Conservation (phyloP, 2,888 invertebrate genomes). For the Microctonus brassicae region DNA sequence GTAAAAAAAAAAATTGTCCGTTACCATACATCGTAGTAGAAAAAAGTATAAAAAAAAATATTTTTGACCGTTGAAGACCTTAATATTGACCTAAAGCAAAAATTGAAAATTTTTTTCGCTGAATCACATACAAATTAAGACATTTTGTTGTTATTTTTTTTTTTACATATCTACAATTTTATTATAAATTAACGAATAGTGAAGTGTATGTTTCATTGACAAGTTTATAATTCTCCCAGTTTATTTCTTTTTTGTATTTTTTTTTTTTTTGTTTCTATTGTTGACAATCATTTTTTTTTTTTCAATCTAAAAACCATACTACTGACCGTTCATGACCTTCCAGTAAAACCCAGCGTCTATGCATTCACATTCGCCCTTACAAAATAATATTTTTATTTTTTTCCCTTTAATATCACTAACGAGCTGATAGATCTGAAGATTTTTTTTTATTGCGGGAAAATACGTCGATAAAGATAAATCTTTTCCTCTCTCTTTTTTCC, state of each 20-base stretch:
- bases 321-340: conserved; percentile 25
- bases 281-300: conserved; percentile 16
- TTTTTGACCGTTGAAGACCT: conserved; percentile 18
- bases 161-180: neutral
- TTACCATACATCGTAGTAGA: neutral
- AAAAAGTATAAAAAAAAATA: conserved; percentile 17
- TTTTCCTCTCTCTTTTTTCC: no score
- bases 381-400: neutral
- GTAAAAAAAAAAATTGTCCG: conserved; percentile 33
- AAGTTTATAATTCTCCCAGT: neutral
- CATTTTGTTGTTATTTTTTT: neutral
- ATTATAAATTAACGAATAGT: neutral
- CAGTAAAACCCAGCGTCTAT: conserved; percentile 1
- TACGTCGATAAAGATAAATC: neutral
- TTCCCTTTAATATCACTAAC: conserved; percentile 1
- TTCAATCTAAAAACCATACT: neutral
- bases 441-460: neutral
- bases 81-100: neutral
- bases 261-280: neutral
- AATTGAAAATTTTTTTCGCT: neutral
- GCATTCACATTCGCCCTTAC: neutral
- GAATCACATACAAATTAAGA: neutral
- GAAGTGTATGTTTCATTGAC: neutral
- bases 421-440: neutral
- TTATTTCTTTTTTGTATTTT: neutral